Evolutionary conservation across 2,113 vertebrate genomes (phyloP).

Genomic region (Nothoprocta pentlandii): DNA sequence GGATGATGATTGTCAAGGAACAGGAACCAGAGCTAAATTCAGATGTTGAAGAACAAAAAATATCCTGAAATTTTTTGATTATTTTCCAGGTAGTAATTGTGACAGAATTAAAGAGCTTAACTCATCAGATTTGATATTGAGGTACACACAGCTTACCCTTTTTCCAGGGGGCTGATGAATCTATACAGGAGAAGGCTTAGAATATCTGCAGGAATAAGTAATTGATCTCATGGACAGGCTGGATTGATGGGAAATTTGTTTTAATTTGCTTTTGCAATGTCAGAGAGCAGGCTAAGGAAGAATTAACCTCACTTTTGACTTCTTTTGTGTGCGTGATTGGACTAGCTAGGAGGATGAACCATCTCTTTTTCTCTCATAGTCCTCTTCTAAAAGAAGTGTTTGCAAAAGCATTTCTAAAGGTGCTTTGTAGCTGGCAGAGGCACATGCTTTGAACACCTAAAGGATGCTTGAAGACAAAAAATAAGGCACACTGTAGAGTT

Average conservation of each 20-base stretch:
- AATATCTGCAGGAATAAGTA: not conserved
- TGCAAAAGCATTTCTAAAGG: not conserved
- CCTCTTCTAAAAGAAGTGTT: not conserved
- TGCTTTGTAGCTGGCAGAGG: not conserved
- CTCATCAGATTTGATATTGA: not conserved
- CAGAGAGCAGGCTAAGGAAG: not conserved
- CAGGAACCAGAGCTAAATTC: not conserved
- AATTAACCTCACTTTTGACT: not conserved
- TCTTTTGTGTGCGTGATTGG: not conserved
- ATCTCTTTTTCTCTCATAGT: not conserved
- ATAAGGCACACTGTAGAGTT: not conserved
- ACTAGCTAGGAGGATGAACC: not conserved
- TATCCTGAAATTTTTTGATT: not conserved
- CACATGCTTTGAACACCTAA: not conserved
- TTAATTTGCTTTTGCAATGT: not conserved
- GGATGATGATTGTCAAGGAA: not conserved
- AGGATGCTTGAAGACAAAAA: not conserved
- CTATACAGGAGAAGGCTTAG: not conserved
- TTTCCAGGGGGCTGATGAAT: not conserved
- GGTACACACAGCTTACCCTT: not conserved
- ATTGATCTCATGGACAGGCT: rapidly evolving
- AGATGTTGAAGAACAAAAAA: not conserved
- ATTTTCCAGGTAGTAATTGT: not conserved
- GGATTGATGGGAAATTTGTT: not conserved
- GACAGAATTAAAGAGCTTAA: not conserved